Conservation (phyloP, 2,797 vertebrate genomes). For the Phrynocephalus guinanensis region DNA sequence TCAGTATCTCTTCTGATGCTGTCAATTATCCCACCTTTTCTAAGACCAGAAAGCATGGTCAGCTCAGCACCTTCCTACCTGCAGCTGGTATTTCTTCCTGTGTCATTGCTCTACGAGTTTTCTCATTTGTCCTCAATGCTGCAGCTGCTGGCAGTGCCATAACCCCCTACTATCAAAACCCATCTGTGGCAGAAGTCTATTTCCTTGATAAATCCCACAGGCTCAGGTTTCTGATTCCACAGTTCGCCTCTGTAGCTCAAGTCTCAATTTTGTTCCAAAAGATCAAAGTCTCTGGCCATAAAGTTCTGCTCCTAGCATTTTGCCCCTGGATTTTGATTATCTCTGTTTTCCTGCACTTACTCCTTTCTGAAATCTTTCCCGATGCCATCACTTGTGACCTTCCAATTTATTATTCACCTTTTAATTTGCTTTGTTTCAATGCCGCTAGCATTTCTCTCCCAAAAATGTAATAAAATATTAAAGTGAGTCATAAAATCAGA, state of each 20-base stretch:
- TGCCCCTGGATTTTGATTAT: conserved; percentile 22
- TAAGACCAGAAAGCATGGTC: conserved; percentile 24
- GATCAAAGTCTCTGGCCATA: conserved; percentile 26
- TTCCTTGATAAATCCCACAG: conserved; percentile 33
- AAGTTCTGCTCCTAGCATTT: conserved; percentile 31
- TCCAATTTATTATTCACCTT: background rate
- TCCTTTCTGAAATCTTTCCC: conserved; percentile 28
- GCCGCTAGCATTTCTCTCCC: background rate
- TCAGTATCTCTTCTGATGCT: conserved; percentile 10
- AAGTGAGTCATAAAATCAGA: background rate
- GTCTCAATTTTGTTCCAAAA: conserved; percentile 33
- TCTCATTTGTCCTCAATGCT: accelerated
- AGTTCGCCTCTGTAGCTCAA: conserved; percentile 31
- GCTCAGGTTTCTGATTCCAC: conserved; percentile 39
- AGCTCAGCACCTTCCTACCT: background rate
- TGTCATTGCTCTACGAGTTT: background rate
- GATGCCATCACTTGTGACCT: background rate
- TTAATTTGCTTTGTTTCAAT: conserved; percentile 16
- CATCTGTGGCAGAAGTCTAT: conserved; percentile 22
- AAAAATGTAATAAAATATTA: conserved; percentile 1
- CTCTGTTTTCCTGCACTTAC: background rate
- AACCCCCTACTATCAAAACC: conserved; percentile 40
- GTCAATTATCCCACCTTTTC: conserved; percentile 10
- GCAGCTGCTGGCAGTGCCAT: conserved; percentile 27
- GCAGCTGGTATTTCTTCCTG: background rate